A percentile compares a stretch with the other conserved stretches of the same genome.
phyloP scores from a whole-genome alignment of 2,888 invertebrate species.

The Limnephilus auricula region DNA sequence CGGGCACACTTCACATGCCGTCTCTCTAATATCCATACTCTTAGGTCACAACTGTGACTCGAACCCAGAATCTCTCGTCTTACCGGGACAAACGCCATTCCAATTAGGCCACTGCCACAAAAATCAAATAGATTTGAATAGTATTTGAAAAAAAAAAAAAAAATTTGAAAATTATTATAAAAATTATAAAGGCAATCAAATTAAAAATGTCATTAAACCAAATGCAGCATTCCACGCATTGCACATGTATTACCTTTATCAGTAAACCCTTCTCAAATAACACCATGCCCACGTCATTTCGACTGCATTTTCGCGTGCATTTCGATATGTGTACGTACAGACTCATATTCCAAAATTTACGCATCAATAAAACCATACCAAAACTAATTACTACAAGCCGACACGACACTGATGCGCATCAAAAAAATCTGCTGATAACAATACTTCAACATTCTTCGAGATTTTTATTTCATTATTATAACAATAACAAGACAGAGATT shows the following conservation, averaged over 20 bases:
- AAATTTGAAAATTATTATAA: too few species aligned
- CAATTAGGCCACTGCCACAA: too few species aligned
- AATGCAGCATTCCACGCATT: not conserved
- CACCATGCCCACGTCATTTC: not conserved
- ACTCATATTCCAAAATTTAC: not conserved
- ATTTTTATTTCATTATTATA: not conserved
- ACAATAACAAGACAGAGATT: not conserved
- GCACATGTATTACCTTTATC: not conserved
- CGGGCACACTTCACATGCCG: too few species aligned
- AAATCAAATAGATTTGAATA: too few species aligned
- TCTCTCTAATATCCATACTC: too few species aligned
- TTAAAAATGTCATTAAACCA: not conserved
- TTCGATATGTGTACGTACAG: not conserved
- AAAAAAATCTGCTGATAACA: not conserved
- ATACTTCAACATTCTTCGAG: not conserved
- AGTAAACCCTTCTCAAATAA: not conserved
- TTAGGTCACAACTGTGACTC: too few species aligned
- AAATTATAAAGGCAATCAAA: not conserved
- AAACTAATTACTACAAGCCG: not conserved
- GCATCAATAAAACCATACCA: not conserved
- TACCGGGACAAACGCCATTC: too few species aligned
- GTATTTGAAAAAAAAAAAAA: too few species aligned
- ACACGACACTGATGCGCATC: not conserved
- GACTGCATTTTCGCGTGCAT: not conserved
- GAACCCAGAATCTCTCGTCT: too few species aligned